Evolutionary conservation across 2,113 vertebrate species (phyloP).

Genomic region (Rhagologus leucostigma): DNA sequence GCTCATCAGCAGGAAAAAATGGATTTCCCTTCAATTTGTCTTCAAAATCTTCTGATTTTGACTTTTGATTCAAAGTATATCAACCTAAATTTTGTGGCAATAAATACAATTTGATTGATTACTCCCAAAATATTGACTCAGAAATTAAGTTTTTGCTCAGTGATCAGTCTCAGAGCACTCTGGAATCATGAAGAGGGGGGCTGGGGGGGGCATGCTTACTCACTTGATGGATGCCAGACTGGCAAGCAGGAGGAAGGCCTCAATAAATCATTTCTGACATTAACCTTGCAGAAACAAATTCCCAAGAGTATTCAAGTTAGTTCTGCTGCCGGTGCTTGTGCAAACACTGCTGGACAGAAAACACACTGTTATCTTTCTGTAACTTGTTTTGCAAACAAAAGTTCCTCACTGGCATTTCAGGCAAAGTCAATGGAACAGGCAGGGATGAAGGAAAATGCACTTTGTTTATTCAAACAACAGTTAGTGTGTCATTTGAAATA

Average conservation of each 20-base stretch:
- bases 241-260: not conserved
- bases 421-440: not conserved
- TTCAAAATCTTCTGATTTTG: not conserved
- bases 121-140: not conserved
- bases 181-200: not conserved
- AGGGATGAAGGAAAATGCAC: not conserved
- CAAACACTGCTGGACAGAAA: slow-evolving; percentile 28
- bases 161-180: not conserved
- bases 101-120: not conserved
- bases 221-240: not conserved
- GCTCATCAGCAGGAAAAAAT: not conserved
- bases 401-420: not conserved
- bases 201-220: not conserved
- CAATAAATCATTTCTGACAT: slow-evolving; percentile 43
- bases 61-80: not conserved
- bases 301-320: not conserved
- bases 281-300: slow-evolving; percentile 32
- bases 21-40: not conserved
- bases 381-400: not conserved
- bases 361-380: not conserved
- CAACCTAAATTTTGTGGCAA: not conserved
- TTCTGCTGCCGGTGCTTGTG: not conserved
- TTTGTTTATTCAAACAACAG: not conserved
- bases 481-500: not conserved
- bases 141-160: slow-evolving; percentile 22